Base-by-base conservation (phyloP, 2,113 vertebrate species). In the Octodon degus region DNA sequence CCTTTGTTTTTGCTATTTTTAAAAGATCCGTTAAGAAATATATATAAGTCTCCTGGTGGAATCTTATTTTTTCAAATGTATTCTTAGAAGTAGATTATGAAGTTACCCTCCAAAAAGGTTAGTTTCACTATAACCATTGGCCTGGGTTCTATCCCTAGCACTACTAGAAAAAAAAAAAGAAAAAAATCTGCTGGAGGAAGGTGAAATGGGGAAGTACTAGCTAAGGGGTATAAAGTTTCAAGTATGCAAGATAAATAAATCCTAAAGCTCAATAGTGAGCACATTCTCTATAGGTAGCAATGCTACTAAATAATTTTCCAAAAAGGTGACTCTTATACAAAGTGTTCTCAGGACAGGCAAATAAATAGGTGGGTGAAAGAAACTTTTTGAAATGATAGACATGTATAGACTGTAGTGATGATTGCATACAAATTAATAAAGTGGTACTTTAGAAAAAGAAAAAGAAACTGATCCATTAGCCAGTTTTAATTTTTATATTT, bases 401-500 rank as follows among this genome's bases (percentile, higher is more conserved):
- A 40, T 10, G 32, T 25, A 89, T 12, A 77, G 17, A 65, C 32
- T 32, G 25, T 40, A 20, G 60, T 27, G 37, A 19, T 30, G 34
- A 6, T 2, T 17, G 27, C 70, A 53, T 16, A 27, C 13, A 5
- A 9, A 2, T 68, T 89, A 84, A 67, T 79, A 20, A 81, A n/a
- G 13, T 34, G 20, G n/a, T 68, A 16, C n/a, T 76, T 76, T 27
- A 27, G 27, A 47, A 68, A 55, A 70, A 50, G 24, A 68, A 90
- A 62, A 60, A 60, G 30, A 91, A 93, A 89, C 40, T 81, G 14
- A 86, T 47, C 65, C 67, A 27, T 27, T 76, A 84, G 2, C 47
- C 60, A 76, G 82, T 85, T 94, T 94, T 74, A 81, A 76, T 16
- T 47, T 86, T 95, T 93, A 24, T 50, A 68, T 79, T 96, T 92